phyloP scores from a whole-genome alignment of 2,113 vertebrate species.

The Spilogale gracilis region DNA sequence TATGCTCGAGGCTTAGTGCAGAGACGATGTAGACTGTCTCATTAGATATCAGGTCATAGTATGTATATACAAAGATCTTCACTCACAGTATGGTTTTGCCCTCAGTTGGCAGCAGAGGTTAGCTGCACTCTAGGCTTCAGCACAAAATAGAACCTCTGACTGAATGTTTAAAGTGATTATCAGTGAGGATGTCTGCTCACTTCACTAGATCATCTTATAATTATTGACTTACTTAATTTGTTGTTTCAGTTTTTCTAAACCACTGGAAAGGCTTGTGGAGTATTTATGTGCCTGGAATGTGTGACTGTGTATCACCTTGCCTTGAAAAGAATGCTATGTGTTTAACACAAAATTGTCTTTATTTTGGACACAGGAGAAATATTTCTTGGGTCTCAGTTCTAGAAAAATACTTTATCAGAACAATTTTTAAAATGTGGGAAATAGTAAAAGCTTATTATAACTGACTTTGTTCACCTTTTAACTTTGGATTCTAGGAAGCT shows the following conservation, averaged over 20 bases:
- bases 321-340: not conserved
- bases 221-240: not conserved
- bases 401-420: not conserved
- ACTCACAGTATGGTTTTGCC: not conserved
- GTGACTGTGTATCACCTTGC: not conserved
- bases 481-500: not conserved
- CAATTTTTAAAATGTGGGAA: not conserved
- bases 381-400: not conserved
- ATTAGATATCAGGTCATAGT: not conserved
- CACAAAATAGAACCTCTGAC: not conserved
- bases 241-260: not conserved
- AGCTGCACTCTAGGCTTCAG: not conserved
- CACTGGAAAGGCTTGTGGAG: not conserved
- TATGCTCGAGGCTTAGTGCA: not conserved
- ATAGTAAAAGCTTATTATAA: not conserved
- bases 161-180: not conserved
- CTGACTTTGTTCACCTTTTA: not conserved
- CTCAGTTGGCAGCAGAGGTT: not conserved
- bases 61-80: not conserved
- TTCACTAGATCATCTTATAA: not conserved
- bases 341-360: not conserved
- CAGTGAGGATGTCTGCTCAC: not conserved
- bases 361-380: not conserved
- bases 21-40: not conserved
- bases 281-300: not conserved